A percentile compares a stretch with the other conserved stretches of the same genome.
Conservation (phyloP, 2,113 vertebrate genomes). For the Tonatia bakeri region DNA sequence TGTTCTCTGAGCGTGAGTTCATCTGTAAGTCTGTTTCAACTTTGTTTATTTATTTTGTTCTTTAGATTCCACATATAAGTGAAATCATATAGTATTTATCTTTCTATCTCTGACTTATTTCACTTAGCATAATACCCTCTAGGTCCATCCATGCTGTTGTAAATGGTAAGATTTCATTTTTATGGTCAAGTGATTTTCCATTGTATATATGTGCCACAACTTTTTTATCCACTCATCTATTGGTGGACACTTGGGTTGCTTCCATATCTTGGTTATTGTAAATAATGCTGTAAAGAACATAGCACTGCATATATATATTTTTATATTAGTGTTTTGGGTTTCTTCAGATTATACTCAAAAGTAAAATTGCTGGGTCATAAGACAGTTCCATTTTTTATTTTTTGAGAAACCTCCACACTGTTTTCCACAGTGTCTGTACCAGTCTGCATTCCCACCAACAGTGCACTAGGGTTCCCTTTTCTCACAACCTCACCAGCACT, state of each 20-base stretch:
- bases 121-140: background rate
- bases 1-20: background rate
- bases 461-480: background rate
- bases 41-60: background rate
- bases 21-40: background rate
- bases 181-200: background rate
- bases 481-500: background rate
- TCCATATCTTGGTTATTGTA: too few relatives aligned
- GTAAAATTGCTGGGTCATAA: too few relatives aligned
- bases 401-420: too few relatives aligned
- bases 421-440: background rate
- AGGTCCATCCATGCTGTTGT: background rate
- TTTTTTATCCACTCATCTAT: too few relatives aligned
- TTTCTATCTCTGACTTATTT: background rate
- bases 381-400: too few relatives aligned
- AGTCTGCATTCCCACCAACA: background rate
- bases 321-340: too few relatives aligned
- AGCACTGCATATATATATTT: too few relatives aligned
- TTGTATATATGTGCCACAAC: too few relatives aligned
- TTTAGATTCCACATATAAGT: background rate
- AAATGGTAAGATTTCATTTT: background rate
- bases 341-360: too few relatives aligned
- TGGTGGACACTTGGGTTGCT: too few relatives aligned
- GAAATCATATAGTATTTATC: background rate
- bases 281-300: too few relatives aligned